Evolutionary conservation across 2,113 vertebrate species (phyloP), one percentile per base, ranked within the genome.

Genomic region (Pseudorhombus dupliciocellatus): DNA sequence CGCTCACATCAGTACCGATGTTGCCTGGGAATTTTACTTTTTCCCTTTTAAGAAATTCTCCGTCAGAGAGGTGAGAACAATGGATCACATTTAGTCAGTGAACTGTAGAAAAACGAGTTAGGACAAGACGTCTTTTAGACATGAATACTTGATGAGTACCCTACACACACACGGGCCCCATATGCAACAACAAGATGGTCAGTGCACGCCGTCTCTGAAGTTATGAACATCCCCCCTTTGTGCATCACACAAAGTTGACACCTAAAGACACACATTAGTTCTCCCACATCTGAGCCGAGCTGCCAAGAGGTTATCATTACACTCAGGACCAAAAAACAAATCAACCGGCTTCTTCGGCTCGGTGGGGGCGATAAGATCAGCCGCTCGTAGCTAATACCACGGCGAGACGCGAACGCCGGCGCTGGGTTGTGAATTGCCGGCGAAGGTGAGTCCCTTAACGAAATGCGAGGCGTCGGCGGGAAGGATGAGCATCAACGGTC

Each of bases 401-500:
- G 9, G 42, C 11, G 7, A 60, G 66, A 50, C 5, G 31, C 24
- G 28, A 64, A 57, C 37, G 18, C 3, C 10, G 1, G 28, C 0
- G 5, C 40, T 46, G 68, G 48, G 40, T 77, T 65, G 63, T 66
- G 66, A 74, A 68, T 57, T 21, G 37, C 48, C 46, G 62, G 46
- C 20, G 62, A 80, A 79, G 70, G 84, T 67, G 77, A 80, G 78
- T 71, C 58, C 73, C 61, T 68, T 74, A 80, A 90, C 74, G 78
- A 82, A 83, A 84, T 72, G 84, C 57, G 62, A 71, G 34, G 34
- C 34, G 34, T 10, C 34, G 34, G 34, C 34, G 34, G 34, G 34
- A 37, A 37, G 71, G 83, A 88, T 88, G 79, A 70, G 88, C 84
- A 84, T 86, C 80, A 81, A 62, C 79, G 50, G 66, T 74, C 79